Evolutionary conservation across 2,888 invertebrate species (phyloP).

Genomic region (Osmoderma eremita): DNA sequence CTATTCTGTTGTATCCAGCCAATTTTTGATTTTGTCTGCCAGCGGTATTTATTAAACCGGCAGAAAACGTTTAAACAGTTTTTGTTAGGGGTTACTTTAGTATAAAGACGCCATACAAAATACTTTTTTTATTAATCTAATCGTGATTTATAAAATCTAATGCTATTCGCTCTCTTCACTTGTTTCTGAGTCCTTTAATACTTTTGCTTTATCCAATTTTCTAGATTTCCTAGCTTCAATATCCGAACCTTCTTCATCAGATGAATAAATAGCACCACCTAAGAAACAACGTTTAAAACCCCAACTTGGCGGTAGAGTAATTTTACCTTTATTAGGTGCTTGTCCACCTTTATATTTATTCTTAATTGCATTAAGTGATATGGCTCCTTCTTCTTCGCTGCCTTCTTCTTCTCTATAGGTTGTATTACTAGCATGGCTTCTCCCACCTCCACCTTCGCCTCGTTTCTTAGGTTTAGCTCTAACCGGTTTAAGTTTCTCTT

Average conservation of each 20-base stretch:
- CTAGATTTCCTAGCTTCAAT: conserved; percentile 79
- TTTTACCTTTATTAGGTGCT: conserved; percentile 61
- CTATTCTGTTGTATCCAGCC: too few relatives aligned
- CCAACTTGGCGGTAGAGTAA: neutral
- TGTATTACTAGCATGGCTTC: conserved; percentile 61
- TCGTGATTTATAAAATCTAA: neutral
- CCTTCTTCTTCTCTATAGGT: conserved; percentile 79
- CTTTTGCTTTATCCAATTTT: conserved; percentile 79
- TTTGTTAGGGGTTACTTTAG: too few relatives aligned
- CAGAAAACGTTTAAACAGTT: too few relatives aligned
- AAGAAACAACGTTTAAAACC: conserved; percentile 7
- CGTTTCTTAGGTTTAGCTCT: conserved; percentile 66
- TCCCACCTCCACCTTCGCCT: conserved; percentile 57
- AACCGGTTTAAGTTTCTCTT: conserved; percentile 88
- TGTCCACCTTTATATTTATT: conserved; percentile 84
- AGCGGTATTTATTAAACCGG: too few relatives aligned
- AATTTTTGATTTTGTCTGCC: too few relatives aligned
- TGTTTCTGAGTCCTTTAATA: conserved; percentile 80
- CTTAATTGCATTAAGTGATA: conserved; percentile 94
- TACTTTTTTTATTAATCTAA: neutral
- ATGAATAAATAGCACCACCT: conserved; percentile 81
- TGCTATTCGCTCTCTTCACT: conserved; percentile 51
- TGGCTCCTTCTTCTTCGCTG: conserved; percentile 93
- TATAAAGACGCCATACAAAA: neutral
- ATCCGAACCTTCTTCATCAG: conserved; percentile 87